These are phyloP conservation scores for Latrodectus geometricus DNA, from an alignment of 1,140 invertebrate species.

Conservation along the genomic window DNA sequence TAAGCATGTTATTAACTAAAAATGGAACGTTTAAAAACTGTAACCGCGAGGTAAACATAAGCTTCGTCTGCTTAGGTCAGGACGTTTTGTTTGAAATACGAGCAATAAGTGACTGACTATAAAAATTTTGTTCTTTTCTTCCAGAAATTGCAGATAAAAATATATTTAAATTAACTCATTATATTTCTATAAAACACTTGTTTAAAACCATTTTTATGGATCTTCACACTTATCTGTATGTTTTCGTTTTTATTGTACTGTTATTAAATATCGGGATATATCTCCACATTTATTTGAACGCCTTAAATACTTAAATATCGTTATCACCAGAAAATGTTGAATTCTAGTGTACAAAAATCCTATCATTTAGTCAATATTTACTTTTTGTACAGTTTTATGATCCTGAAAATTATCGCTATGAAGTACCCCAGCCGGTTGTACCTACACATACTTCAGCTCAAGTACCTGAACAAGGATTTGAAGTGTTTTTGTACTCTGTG, in stretches of 20 bases:
- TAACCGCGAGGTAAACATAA: no score
- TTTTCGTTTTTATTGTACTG: neutral
- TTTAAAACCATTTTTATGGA: neutral
- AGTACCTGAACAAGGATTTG: neutral
- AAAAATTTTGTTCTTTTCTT: no score
- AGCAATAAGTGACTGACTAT: no score
- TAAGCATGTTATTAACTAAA: no score
- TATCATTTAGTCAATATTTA: neutral
- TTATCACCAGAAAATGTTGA: neutral
- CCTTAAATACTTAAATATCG: neutral
- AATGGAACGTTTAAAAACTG: no score
- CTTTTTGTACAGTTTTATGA: constrained; percentile 63
- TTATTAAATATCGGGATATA: neutral
- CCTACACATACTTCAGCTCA: constrained; percentile 25
- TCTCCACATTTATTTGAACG: neutral
- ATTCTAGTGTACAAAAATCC: no score
- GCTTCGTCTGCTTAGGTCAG: no score
- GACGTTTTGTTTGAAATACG: no score
- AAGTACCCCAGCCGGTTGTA: constrained; percentile 66
- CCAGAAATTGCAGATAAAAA: no score
- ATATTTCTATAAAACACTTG: no score
- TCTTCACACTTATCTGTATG: neutral
- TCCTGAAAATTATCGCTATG: constrained; percentile 65
- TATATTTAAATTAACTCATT: no score
- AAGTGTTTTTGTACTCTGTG: constrained; percentile 46